Conservation (phyloP, 2,888 invertebrate genomes). For the Sphecodes monilicornis region DNA sequence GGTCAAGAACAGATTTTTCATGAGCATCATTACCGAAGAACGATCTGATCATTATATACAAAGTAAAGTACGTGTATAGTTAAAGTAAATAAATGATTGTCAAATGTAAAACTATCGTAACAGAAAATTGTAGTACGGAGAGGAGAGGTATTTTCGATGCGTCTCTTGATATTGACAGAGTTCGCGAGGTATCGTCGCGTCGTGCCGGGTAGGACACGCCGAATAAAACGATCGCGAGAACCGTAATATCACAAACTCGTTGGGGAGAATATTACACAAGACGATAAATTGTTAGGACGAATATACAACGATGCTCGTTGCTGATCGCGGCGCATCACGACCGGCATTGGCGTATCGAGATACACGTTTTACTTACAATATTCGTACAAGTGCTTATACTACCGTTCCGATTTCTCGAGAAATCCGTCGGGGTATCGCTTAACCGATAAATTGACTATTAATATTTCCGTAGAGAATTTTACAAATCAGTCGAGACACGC, state of each 20-base stretch:
- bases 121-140: background rate
- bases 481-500: conserved; percentile 81
- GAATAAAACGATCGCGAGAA: conserved; percentile 49
- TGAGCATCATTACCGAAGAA: background rate
- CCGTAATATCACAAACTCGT: conserved; percentile 68
- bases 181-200: conserved; percentile 23
- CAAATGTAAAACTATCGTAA: background rate
- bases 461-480: conserved; percentile 82
- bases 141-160: background rate
- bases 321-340: conserved; percentile 50
- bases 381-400: conserved; percentile 73
- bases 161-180: conserved; percentile 49
- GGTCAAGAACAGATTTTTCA: background rate
- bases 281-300: conserved; percentile 77
- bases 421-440: conserved; percentile 55
- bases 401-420: conserved; percentile 37
- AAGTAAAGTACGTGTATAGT: background rate
- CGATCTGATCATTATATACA: background rate
- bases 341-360: conserved; percentile 63
- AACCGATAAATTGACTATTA: conserved; percentile 83
- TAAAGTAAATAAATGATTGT: background rate
- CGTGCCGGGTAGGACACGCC: conserved; percentile 8
- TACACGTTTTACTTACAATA: conserved; percentile 73
- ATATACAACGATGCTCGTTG: conserved; percentile 72
- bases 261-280: conserved; percentile 75